These are phyloP conservation scores for Lycaon pictus DNA, from an alignment of 2,113 vertebrate genomes.

Conservation along the genomic window DNA sequence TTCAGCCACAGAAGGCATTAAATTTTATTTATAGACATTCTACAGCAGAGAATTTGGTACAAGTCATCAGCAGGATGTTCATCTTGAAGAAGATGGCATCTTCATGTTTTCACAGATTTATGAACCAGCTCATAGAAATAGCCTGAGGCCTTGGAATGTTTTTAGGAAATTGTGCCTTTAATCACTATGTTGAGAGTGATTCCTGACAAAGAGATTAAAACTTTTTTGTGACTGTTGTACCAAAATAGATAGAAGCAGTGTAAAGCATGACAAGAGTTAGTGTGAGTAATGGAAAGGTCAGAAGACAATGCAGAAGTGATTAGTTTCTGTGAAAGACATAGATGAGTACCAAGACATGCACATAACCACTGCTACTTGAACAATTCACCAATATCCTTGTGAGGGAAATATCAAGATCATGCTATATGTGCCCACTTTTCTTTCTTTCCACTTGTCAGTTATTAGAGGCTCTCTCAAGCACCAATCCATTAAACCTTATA, in stretches of 20 bases:
- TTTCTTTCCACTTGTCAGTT: not conserved
- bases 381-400: not conserved
- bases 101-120: not conserved
- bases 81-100: not conserved
- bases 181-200: not conserved
- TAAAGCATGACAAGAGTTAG: not conserved
- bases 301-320: not conserved
- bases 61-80: not conserved
- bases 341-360: not conserved
- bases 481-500: not conserved
- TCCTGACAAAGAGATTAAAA: not conserved
- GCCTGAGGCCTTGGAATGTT: not conserved
- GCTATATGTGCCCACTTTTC: too few relatives aligned
- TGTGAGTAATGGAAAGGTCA: not conserved
- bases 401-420: not conserved
- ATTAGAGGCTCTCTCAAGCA: not conserved
- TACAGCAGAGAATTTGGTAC: not conserved
- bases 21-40: not conserved
- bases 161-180: constrained; percentile 5
- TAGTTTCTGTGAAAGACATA: not conserved
- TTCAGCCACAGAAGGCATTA: not conserved
- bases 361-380: not conserved
- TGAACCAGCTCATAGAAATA: not conserved
- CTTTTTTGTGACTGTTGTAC: not conserved
- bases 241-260: not conserved